Percentiles rank a stretch among this genome's conserved stretches.
phyloP scores from a whole-genome alignment of 1,140 invertebrate genomes.

The Brachionus koreanus region DNA sequence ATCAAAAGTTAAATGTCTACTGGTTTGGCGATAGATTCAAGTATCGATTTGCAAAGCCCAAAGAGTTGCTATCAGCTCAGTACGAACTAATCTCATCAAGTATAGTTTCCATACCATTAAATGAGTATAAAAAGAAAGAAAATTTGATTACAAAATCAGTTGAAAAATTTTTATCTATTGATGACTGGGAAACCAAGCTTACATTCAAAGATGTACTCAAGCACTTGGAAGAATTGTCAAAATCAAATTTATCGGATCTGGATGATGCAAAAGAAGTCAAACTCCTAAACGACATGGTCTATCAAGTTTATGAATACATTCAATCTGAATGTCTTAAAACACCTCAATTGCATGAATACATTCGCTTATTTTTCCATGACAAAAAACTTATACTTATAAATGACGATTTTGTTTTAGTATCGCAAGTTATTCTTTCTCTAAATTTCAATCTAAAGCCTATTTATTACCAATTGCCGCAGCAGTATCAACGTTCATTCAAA shows the following conservation, averaged over 20 bases:
- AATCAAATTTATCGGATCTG: neutral
- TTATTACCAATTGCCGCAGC: conserved; percentile 13
- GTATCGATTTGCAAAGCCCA: conserved; percentile 19
- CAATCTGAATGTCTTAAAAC: conserved; percentile 7
- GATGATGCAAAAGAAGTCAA: conserved; percentile 38
- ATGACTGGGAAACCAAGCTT: neutral
- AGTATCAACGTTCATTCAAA: neutral
- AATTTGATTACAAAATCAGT: neutral
- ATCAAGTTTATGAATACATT: conserved; percentile 28
- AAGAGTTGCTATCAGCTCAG: neutral
- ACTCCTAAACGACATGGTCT: conserved; percentile 33
- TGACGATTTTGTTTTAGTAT: neutral
- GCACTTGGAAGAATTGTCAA: neutral
- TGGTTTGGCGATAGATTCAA: conserved; percentile 35
- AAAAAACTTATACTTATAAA: conserved; percentile 32
- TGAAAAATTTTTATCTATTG: conserved; percentile 30
- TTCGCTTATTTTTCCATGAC: neutral
- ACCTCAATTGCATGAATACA: neutral
- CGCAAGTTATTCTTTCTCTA: neutral
- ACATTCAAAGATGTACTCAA: conserved; percentile 6
- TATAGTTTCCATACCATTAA: conserved; percentile 1
- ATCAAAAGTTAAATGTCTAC: conserved; percentile 7
- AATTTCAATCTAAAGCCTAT: conserved; percentile 35
- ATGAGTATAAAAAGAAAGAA: conserved; percentile 24
- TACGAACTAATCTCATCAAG: conserved; percentile 23